These are phyloP conservation scores for Drosophila demipolita DNA, from an alignment of 2,888 invertebrate genomes.

Conservation along the genomic window DNA sequence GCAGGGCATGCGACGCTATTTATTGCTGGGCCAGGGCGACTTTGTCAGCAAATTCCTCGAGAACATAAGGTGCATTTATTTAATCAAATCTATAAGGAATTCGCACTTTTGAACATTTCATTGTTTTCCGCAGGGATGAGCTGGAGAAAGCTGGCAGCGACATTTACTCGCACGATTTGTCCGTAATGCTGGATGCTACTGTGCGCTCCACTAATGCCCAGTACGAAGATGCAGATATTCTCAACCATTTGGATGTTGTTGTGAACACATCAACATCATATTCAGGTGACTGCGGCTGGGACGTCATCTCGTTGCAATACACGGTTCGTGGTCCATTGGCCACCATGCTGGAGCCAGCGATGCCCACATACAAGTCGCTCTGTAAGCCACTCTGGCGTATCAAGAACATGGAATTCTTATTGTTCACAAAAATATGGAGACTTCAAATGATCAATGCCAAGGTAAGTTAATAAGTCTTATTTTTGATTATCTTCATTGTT, in stretches of 20 bases:
- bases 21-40: slow-evolving; percentile 97
- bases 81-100: background rate
- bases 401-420: slow-evolving; percentile 85
- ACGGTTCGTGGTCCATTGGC: slow-evolving; percentile 84
- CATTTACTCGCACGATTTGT: slow-evolving; percentile 94
- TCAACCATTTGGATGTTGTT: slow-evolving; percentile 94
- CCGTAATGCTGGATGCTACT: slow-evolving; percentile 93
- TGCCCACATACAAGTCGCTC: slow-evolving; percentile 83
- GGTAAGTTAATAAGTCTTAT: slow-evolving; percentile 67
- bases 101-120: background rate
- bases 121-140: slow-evolving; percentile 89
- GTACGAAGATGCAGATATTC: slow-evolving; percentile 95
- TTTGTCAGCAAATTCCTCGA: slow-evolving; percentile 96
- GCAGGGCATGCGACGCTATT: slow-evolving; percentile 94
- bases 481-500: background rate
- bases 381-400: slow-evolving; percentile 85
- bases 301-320: slow-evolving; percentile 84
- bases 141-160: slow-evolving; percentile 94
- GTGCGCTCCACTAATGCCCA: slow-evolving; percentile 97
- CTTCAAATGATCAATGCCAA: slow-evolving; percentile 85
- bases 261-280: slow-evolving; percentile 86
- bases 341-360: slow-evolving; percentile 85
- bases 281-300: slow-evolving; percentile 84
- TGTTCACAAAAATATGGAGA: slow-evolving; percentile 85
- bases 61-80: slow-evolving; percentile 89